Evolutionary conservation across 2,797 vertebrate genomes (phyloP), one percentile per base, ranked within the genome.

Genomic region (Semaprochilodus insignis): DNA sequence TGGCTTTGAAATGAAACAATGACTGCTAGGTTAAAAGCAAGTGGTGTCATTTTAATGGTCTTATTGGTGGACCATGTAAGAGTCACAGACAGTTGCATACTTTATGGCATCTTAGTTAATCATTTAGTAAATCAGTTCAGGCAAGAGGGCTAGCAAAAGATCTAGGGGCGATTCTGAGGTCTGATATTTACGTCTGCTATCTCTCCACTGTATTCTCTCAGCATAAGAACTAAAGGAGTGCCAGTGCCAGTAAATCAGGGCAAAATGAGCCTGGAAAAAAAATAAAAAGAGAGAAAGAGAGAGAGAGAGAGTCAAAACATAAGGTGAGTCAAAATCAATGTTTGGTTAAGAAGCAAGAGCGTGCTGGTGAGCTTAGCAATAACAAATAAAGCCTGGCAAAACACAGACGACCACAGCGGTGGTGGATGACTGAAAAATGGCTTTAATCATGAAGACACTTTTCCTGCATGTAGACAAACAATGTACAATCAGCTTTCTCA

Each of bases 291-390:
- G 31, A 31, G 31, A 31, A 3, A 31, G 1, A 27, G 15, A 13
- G 21, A 63, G 60, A 62, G 60, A 63, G 8, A 27, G 4, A 36
- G 31, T 31, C 27, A 66, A 66, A 66, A 21, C 63, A 66, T 36
- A 34, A 66, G 63, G 63, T 66, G 63, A 66, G 63, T 66, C 63
- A 66, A 34, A 34, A 34, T 19, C 63, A 66, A 66, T 66, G 63
- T 66, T 66, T 66, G 63, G 27, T 34, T 66, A 66, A 66, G 31
- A 66, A 62, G n/a, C 59, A 62, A 62, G 59, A 62, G n/a, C 23
- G 23, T 66, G 63, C 63, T 66, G 27, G 27, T 34, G 63, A 66
- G 63, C 27, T 36, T 34, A 66, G 63, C 16, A 66, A 66, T 66
- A 66, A 66, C 31, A 66, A 66, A 66, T 17, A 63, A 36, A 44